These are phyloP conservation scores for Archaeoteleia sp. DNA, from an alignment of 2,888 invertebrate species.

Conservation along the genomic window DNA sequence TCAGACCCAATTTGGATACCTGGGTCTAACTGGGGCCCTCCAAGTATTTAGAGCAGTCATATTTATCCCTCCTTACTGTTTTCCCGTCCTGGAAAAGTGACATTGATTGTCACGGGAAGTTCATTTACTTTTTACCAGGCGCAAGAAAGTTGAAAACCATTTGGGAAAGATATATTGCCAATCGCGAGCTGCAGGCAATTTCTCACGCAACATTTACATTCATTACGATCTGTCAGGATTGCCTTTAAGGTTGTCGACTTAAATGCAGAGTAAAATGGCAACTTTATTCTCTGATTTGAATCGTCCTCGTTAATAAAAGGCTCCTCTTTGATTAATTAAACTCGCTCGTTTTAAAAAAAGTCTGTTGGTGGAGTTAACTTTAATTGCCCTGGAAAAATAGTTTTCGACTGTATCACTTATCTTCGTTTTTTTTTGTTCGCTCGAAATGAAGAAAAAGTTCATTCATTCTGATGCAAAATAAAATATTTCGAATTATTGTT, in stretches of 20 bases:
- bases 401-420: conserved; percentile 19
- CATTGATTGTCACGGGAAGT: no score
- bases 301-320: conserved; percentile 44
- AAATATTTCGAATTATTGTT: neutral
- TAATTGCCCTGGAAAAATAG: conserved; percentile 30
- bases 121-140: conserved; percentile 6
- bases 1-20: no score
- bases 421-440: conserved; percentile 16
- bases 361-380: conserved; percentile 14
- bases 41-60: no score
- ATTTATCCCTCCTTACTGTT: no score
- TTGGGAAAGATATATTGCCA: conserved; percentile 34
- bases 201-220: conserved; percentile 51
- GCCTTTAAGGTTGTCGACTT: conserved; percentile 26
- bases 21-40: no score
- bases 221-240: conserved; percentile 37
- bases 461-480: neutral
- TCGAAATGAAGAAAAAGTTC: neutral
- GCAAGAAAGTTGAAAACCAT: conserved; percentile 13
- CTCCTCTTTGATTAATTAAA: conserved; percentile 46
- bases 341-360: conserved; percentile 16
- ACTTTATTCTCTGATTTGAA: conserved; percentile 46
- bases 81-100: no score
- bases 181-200: conserved; percentile 35
- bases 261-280: conserved; percentile 21